These are phyloP conservation scores for Anagyrus pseudococci DNA, from an alignment of 2,888 invertebrate genomes.

Conservation along the genomic window DNA sequence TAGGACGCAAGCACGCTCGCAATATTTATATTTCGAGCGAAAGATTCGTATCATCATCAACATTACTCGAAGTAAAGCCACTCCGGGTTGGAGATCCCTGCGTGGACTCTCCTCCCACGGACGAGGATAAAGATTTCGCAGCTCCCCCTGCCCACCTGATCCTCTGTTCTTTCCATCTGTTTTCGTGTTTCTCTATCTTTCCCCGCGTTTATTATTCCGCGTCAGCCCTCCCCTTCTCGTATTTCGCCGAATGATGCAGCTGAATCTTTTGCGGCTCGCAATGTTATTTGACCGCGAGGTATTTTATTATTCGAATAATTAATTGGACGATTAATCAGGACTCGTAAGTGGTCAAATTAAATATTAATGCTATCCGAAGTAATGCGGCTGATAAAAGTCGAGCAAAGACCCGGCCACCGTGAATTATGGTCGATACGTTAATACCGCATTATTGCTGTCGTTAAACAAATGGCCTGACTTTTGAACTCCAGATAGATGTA, in stretches of 20 bases:
- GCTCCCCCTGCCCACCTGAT: too few relatives aligned
- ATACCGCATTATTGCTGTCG: background rate
- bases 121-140: too few relatives aligned
- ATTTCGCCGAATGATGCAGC: background rate
- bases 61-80: background rate
- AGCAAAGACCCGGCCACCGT: too few relatives aligned
- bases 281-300: background rate
- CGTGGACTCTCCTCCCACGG: too few relatives aligned
- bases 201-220: too few relatives aligned
- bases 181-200: too few relatives aligned
- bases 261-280: background rate
- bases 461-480: background rate
- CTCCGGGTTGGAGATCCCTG: too few relatives aligned
- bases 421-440: background rate
- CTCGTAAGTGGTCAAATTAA: background rate
- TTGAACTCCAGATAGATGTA: background rate
- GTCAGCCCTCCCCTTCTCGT: too few relatives aligned
- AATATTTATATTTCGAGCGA: slow-evolving; percentile 62
- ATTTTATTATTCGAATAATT: background rate
- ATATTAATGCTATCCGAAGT: too few relatives aligned
- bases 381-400: too few relatives aligned
- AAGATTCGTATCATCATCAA: slow-evolving; percentile 57
- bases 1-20: slow-evolving; percentile 47
- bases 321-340: background rate
- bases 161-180: too few relatives aligned